These are phyloP conservation scores for Phyllostomus hastatus DNA, from an alignment of 2,113 vertebrate species.

Conservation along the genomic window DNA sequence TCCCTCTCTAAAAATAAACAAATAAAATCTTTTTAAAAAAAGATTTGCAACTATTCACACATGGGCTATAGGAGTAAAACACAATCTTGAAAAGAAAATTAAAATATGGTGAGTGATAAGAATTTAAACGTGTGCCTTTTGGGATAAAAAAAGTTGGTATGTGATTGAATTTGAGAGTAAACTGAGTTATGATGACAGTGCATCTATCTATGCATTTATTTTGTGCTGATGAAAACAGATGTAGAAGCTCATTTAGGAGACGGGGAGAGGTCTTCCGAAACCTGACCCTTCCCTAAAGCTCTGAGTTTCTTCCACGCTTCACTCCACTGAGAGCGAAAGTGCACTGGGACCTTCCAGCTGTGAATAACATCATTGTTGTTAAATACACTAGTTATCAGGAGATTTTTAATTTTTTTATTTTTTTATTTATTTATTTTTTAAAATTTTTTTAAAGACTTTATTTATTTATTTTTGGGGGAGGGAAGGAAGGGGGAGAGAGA, in stretches of 20 bases:
- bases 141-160: background rate
- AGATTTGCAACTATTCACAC: slow-evolving; percentile 41
- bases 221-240: background rate
- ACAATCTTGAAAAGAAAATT: background rate
- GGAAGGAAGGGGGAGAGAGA: too few relatives aligned
- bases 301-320: background rate
- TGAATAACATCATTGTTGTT: background rate
- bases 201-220: background rate
- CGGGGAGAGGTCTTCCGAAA: background rate
- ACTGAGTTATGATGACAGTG: background rate
- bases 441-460: too few relatives aligned
- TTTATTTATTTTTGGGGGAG: too few relatives aligned
- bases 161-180: background rate
- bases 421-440: too few relatives aligned
- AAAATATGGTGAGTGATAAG: background rate
- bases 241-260: background rate
- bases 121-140: background rate
- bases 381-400: background rate
- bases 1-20: too few relatives aligned
- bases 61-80: background rate
- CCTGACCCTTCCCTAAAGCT: background rate
- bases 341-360: background rate
- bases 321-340: background rate
- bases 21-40: background rate
- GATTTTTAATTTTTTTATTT: too few relatives aligned